Conservation (phyloP, 2,113 vertebrate species). For the Kryptolebias marmoratus region DNA sequence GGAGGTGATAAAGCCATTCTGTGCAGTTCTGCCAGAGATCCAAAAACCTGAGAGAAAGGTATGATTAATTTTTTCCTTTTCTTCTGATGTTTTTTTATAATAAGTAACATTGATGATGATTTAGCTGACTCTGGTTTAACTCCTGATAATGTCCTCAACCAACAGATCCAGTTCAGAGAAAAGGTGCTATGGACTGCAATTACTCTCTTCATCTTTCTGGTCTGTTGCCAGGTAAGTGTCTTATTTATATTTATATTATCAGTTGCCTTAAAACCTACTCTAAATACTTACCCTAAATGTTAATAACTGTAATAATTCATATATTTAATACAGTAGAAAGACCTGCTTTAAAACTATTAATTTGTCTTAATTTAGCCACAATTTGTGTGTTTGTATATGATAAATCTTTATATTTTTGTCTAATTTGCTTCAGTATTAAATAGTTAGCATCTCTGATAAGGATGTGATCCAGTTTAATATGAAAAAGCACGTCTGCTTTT, state of each 20-base stretch:
- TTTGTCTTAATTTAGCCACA: too few species aligned
- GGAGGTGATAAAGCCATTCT: slow-evolving; percentile 99
- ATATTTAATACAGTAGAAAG: too few species aligned
- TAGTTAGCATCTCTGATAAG: too few species aligned
- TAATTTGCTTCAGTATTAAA: too few species aligned
- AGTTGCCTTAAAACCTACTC: too few species aligned
- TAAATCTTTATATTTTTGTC: too few species aligned
- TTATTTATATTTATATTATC: background rate
- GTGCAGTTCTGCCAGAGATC: slow-evolving; percentile 96
- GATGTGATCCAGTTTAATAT: too few species aligned
- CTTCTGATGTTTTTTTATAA: background rate
- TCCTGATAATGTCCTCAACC: background rate
- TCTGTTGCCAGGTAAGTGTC: slow-evolving; percentile 94
- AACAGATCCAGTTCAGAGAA: slow-evolving; percentile 97
- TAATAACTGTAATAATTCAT: too few species aligned
- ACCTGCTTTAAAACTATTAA: too few species aligned
- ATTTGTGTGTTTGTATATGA: too few species aligned
- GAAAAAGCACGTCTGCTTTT: too few species aligned
- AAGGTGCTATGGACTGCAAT: slow-evolving; percentile 99
- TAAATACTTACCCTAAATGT: too few species aligned
- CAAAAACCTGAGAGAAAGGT: slow-evolving; percentile 98
- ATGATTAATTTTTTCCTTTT: slow-evolving; percentile 13
- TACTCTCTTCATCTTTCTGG: slow-evolving; percentile 98
- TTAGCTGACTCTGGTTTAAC: background rate
- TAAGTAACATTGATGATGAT: background rate